Percentiles rank a stretch among this genome's conserved stretches.
Conservation (phyloP, 2,797 vertebrate genomes). For the Tokudaia muenninki region DNA sequence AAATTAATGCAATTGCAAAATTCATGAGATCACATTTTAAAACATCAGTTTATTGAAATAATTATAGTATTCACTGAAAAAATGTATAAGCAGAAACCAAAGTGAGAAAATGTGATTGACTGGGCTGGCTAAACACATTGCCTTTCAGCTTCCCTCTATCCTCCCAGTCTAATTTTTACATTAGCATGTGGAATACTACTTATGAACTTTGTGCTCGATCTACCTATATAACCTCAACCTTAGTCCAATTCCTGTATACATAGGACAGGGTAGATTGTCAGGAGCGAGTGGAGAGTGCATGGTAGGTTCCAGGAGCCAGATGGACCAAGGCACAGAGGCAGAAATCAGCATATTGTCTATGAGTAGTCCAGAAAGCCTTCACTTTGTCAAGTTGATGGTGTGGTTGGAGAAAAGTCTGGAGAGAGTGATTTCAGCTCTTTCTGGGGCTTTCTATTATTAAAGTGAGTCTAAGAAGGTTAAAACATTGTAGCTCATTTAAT, state of each 20-base stretch:
- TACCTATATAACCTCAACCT: not conserved
- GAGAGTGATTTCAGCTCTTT: not conserved
- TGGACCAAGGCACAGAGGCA: not conserved
- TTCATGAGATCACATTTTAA: conserved; percentile 36
- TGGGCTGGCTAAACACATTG: not conserved
- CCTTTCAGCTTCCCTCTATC: not conserved
- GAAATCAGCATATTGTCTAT: not conserved
- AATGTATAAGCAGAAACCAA: conserved; percentile 14
- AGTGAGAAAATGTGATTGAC: not conserved
- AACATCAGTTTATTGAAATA: conserved; percentile 33
- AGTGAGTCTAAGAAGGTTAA: conserved; percentile 30
- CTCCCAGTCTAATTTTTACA: not conserved
- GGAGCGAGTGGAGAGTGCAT: not conserved
- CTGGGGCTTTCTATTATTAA: not conserved
- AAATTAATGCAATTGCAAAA: conserved; percentile 48
- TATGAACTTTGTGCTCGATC: not conserved
- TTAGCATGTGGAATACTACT: not conserved
- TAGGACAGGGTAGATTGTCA: not conserved
- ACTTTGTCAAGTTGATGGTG: not conserved
- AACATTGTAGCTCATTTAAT: conserved; percentile 26
- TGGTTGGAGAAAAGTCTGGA: not conserved
- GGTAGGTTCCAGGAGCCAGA: not conserved
- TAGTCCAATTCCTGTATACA: not conserved
- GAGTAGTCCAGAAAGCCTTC: not conserved
- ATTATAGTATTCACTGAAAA: conserved; percentile 53